phyloP scores from a whole-genome alignment of 2,113 vertebrate genomes.

The Antechinus flavipes region DNA sequence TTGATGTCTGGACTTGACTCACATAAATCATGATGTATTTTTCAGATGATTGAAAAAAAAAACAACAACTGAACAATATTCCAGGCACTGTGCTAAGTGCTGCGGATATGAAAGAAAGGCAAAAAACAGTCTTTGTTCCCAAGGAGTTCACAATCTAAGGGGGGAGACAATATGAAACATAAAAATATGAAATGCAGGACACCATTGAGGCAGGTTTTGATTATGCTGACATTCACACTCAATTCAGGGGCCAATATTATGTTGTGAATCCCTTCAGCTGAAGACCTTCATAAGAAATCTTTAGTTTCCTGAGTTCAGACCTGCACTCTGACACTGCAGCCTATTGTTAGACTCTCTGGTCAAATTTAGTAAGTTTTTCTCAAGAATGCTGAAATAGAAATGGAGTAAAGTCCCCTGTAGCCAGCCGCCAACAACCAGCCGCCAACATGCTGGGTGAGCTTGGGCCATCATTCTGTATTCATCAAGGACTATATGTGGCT shows the following conservation, averaged over 20 bases:
- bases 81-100: neutral
- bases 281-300: neutral
- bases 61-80: neutral
- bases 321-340: neutral
- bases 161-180: neutral
- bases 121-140: neutral
- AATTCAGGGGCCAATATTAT: neutral
- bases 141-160: neutral
- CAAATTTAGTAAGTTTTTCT: neutral
- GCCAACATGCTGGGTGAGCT: neutral
- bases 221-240: neutral
- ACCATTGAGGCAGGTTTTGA: neutral
- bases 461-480: neutral
- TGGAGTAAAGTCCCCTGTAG: neutral
- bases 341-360: neutral
- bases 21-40: neutral
- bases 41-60: neutral
- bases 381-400: constrained; percentile 4
- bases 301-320: neutral
- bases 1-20: too few species aligned
- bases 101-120: neutral
- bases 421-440: neutral
- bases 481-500: neutral
- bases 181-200: neutral
- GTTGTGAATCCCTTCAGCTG: neutral